Evolutionary conservation across 1,140 invertebrate species (phyloP).

Genomic region (Galendromus occidentalis): DNA sequence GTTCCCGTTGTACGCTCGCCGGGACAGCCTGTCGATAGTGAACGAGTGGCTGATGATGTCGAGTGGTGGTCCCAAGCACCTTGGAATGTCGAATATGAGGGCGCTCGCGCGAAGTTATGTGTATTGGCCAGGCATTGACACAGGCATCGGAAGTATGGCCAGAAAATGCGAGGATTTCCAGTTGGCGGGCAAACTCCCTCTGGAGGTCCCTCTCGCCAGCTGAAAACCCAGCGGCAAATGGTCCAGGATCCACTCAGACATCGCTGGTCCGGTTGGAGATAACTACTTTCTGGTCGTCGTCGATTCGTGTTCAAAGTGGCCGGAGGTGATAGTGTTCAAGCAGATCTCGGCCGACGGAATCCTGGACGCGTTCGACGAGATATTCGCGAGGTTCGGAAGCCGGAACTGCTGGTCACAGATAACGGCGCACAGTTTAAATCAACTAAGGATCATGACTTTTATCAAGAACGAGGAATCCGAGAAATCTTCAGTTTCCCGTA

Average conservation of each 20-base stretch:
- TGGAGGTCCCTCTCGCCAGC: constrained; percentile 13
- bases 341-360: constrained; percentile 7
- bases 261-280: constrained; percentile 27
- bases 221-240: constrained; percentile 20
- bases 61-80: constrained; percentile 23
- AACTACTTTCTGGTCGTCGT: constrained; percentile 27
- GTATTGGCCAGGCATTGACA: constrained; percentile 26
- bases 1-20: neutral
- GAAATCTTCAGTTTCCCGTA: constrained; percentile 17
- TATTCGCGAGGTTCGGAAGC: constrained; percentile 20
- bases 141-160: constrained; percentile 24
- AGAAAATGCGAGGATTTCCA: constrained; percentile 29
- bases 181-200: constrained; percentile 12
- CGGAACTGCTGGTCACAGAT: constrained; percentile 23
- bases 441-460: constrained; percentile 22
- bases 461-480: constrained; percentile 20
- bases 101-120: constrained; percentile 21
- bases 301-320: constrained; percentile 31
- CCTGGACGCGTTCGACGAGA: constrained; percentile 9
- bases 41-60: neutral
- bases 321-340: constrained; percentile 28
- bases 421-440: constrained; percentile 26
- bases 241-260: constrained; percentile 27
- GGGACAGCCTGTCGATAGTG: neutral
- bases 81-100: constrained; percentile 25